phyloP scores from a whole-genome alignment of 2,797 vertebrate genomes.

The Poecilia gillii region DNA sequence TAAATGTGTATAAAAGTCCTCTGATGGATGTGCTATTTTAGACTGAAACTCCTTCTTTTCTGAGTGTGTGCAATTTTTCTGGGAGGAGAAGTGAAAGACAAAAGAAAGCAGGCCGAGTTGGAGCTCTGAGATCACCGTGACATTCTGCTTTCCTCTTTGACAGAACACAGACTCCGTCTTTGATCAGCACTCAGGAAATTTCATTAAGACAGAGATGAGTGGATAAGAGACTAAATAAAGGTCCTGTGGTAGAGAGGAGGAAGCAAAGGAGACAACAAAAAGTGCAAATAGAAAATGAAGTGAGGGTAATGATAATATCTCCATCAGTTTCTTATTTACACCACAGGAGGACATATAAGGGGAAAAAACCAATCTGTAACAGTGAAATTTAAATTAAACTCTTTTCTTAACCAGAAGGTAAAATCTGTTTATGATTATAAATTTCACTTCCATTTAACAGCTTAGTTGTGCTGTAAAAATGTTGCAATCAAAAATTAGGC shows the following conservation, averaged over 20 bases:
- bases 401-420: background rate
- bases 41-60: background rate
- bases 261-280: conserved; percentile 62
- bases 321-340: background rate
- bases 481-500: background rate
- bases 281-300: conserved; percentile 40
- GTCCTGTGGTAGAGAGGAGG: conserved; percentile 58
- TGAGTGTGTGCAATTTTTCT: background rate
- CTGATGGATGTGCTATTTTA: background rate
- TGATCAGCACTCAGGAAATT: conserved; percentile 78
- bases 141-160: conserved; percentile 62
- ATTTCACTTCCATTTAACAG: background rate
- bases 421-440: background rate
- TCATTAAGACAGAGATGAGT: conserved; percentile 72
- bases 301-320: background rate
- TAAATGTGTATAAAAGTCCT: background rate
- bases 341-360: background rate
- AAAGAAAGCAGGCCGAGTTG: conserved; percentile 24
- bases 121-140: conserved; percentile 43
- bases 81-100: background rate
- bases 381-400: background rate
- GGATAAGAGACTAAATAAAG: conserved; percentile 69
- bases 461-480: background rate
- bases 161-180: conserved; percentile 63
- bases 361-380: background rate